Percentiles rank a stretch among this genome's conserved stretches.
phyloP scores from a whole-genome alignment of 1,140 invertebrate genomes.

The Hyles vespertilio region DNA sequence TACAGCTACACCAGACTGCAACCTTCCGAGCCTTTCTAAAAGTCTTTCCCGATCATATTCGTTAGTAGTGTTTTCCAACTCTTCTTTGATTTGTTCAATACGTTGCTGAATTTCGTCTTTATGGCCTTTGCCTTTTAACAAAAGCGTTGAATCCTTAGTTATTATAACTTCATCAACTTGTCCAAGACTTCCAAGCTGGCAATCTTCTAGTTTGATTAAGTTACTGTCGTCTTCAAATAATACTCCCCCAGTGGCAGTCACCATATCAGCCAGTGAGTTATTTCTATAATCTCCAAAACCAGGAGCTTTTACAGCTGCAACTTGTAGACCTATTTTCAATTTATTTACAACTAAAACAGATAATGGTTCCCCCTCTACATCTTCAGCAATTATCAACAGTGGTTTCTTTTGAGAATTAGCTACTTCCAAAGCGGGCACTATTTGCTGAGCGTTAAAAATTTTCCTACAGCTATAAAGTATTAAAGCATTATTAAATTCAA shows the following conservation, averaged over 20 bases:
- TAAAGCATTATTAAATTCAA: slow-evolving; percentile 93
- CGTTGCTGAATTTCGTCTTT: slow-evolving; percentile 79
- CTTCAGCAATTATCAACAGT: slow-evolving; percentile 86
- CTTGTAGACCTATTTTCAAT: slow-evolving; percentile 95
- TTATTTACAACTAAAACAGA: slow-evolving; percentile 86
- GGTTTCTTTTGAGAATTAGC: slow-evolving; percentile 88
- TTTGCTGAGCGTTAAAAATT: slow-evolving; percentile 90
- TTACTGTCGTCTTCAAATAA: slow-evolving; percentile 97
- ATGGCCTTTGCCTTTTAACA: slow-evolving; percentile 77
- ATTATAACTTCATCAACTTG: slow-evolving; percentile 94
- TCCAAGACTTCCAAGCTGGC: slow-evolving; percentile 90
- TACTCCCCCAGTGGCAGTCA: slow-evolving; percentile 95
- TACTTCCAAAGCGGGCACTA: slow-evolving; percentile 94
- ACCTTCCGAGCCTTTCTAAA: slow-evolving; percentile 82
- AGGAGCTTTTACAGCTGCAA: slow-evolving; percentile 98
- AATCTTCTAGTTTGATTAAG: slow-evolving; percentile 96
- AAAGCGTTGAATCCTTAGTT: slow-evolving; percentile 87
- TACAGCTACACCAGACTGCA: slow-evolving; percentile 82
- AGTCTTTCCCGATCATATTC: slow-evolving; percentile 88
- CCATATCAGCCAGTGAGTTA: slow-evolving; percentile 96
- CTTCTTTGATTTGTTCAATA: slow-evolving; percentile 79
- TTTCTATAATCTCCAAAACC: slow-evolving; percentile 99
- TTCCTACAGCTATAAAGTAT: slow-evolving; percentile 94
- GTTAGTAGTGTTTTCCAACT: slow-evolving; percentile 80
- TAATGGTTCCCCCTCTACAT: slow-evolving; percentile 88